Evolutionary conservation across 2,888 invertebrate species (phyloP), one percentile per base, ranked within the genome.

Genomic region (Agrochola macilenta): DNA sequence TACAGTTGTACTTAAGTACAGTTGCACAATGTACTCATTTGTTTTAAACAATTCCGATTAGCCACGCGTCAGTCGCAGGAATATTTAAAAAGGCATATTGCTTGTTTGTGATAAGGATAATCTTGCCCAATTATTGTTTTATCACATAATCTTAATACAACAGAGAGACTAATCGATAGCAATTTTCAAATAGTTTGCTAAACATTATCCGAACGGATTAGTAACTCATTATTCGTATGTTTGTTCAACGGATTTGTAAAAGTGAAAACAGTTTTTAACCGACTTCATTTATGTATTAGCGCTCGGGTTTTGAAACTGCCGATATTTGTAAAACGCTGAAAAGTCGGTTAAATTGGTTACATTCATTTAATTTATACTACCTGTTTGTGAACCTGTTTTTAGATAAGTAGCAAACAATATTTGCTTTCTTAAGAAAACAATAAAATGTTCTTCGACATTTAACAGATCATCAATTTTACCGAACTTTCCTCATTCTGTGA

Each of bases 91-190:
- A 58, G 73, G 52, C 66, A 69, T 64, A 76, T 69, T 68, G 83
- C 83, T 75, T 85, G 84, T 85, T 79, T 49, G 30, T 58, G 84
- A 85, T 85, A 83, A 80, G 52, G 57, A 30, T 83, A 85, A 85
- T 85, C 84, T 68, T 75, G 61, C 64, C 82, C 84, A 85, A 85
- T 85, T 86, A 83, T 71, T 75, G 80, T 77, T 85, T 83, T 85
- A 86, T 86, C 84, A 74, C 61, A 35, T 77, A 85, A 86, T 86
- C 83, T 86, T 74, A 82, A 78, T 82, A 70, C 46, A 64, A 78
- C 82, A 85, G 69, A 76, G 58, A 57, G 61, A 65, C 49, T 66
- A 82, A 74, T 74, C 86, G 72, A 85, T 63, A 73, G 63, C 60
- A 72, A 72, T 61, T 74, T 69, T 64, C 54, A 23, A 71, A 74